phyloP scores from a whole-genome alignment of 2,113 vertebrate species.

The Clarias gariepinus region DNA sequence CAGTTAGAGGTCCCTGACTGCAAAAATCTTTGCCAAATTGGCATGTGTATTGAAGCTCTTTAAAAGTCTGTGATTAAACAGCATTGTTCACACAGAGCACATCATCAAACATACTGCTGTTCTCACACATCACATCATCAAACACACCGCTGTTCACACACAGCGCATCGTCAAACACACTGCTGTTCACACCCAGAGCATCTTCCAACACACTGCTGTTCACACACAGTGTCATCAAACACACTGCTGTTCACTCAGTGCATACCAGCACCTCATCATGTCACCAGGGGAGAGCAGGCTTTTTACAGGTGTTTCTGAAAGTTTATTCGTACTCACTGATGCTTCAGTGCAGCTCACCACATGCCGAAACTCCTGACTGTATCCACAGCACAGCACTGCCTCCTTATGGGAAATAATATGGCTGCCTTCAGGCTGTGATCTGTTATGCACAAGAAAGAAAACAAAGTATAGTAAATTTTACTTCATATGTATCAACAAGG shows the following conservation, averaged over 20 bases:
- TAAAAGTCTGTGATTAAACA: not conserved
- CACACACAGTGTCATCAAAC: not conserved
- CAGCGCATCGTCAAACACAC: not conserved
- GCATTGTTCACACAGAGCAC: not conserved
- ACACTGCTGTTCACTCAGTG: not conserved
- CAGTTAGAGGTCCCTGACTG: not conserved
- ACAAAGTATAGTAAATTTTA: not conserved
- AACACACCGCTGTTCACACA: not conserved
- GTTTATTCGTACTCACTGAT: constrained; percentile 70
- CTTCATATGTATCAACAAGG: not conserved
- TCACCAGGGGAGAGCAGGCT: not conserved
- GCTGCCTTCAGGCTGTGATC: constrained; percentile 59
- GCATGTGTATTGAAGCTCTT: not conserved
- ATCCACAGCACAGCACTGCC: constrained; percentile 74
- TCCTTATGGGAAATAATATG: constrained; percentile 72
- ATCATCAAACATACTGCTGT: not conserved
- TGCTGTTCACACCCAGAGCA: not conserved
- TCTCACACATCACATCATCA: not conserved
- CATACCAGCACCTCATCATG: not conserved
- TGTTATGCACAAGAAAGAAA: constrained; percentile 44
- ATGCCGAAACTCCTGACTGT: constrained; percentile 73
- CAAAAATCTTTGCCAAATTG: not conserved
- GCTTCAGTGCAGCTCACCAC: constrained; percentile 78
- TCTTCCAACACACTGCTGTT: constrained; percentile 10
- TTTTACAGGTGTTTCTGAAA: not conserved